Base-by-base conservation (phyloP, 2,888 invertebrate genomes). In the Germaria angustata region DNA sequence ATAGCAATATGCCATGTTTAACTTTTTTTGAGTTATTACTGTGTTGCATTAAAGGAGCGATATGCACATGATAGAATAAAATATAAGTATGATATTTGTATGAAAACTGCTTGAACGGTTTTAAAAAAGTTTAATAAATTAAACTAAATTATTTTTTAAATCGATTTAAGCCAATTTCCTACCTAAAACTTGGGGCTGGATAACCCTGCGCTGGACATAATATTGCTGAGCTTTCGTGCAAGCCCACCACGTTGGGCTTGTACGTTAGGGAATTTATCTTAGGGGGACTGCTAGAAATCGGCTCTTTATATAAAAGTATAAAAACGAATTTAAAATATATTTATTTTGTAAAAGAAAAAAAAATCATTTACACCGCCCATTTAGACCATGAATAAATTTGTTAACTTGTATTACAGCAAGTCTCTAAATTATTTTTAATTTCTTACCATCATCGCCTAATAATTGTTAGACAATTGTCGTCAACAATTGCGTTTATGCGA, bases 41-140 rank as follows among this genome's bases (percentile, higher is more conserved):
- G 28, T 5, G 6, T 28, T n/a, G n/a, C n/a, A n/a, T 28, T 28
- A 28, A 28, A 28, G 3, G 28, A 5, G 28, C 28, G 6, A 13
- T 13, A 49, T 49, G 1, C 13, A 13, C 17, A 39, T 39, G 8
- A 3, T 39, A 28, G 28, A 28, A 28, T 6, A 15, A n/a, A 17
- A 41, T 17, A 22, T 5, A 24, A 17, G 15, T n/a, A n/a, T n/a
- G n/a, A n/a, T n/a, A n/a, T n/a, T n/a, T n/a, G n/a, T n/a, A n/a
- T 53, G 51, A 81, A 85, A 87, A 87, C 93, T 95, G 95, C 96
- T 96, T 96, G 96, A 96, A 96, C 96, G n/a, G n/a, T n/a, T n/a
- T n/a, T n/a, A n/a, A n/a, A n/a, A n/a, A n/a, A n/a, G 96, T 59
- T 96, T 96, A 96, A 96, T 96, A 96, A 96, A 96, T 11, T 72